Evolutionary conservation across 2,797 vertebrate species (phyloP), one percentile per base, ranked within the genome.

Genomic region (Hypotaenidia philippensis): DNA sequence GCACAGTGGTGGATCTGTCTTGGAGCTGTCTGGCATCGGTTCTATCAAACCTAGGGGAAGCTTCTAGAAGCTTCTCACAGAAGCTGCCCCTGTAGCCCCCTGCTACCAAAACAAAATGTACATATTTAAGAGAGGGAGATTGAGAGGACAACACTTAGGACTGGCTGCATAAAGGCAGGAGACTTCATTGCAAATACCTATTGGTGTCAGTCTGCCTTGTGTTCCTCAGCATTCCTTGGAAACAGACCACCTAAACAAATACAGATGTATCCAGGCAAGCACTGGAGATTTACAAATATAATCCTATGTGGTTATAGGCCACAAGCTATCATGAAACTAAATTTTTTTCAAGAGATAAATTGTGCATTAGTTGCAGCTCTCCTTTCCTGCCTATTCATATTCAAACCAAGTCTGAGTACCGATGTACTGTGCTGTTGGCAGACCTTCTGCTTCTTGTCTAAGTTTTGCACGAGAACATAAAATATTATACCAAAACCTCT

Each of bases 351-450:
- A 65, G 23, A 14, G 5, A 65, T 76, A 76, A 76, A 70, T 68
- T 75, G 6, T 13, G 9, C n/a, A 36, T 21, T 55, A 2, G 3
- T 66, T 70, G 27, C 25, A 74, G 40, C 1, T 60, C 15, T 87
- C 7, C 13, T 56, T 18, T 76, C 16, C 27, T 82, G 13, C 3
- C 26, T 55, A 17, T 71, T 81, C 21, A 29, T 56, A 83, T 47
- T 76, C 27, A 78, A 86, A 75, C 2, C 10, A 40, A 69, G 9
- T 6, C 52, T 31, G 41, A 82, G 13, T 9, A 44, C 2, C 26
- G 38, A 18, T 2, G 1, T 0, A 1, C 3, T 2, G 1, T 27
- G 14, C 10, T 64, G 1, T 50, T 72, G 17, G 13, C 21, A 5
- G 32, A 83, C 74, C n/a, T 87, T 89, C 41, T 80, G 44, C 15